Conservation (phyloP, 64 coral and sea anemone genomes). For the Pachyseris speciosa region DNA sequence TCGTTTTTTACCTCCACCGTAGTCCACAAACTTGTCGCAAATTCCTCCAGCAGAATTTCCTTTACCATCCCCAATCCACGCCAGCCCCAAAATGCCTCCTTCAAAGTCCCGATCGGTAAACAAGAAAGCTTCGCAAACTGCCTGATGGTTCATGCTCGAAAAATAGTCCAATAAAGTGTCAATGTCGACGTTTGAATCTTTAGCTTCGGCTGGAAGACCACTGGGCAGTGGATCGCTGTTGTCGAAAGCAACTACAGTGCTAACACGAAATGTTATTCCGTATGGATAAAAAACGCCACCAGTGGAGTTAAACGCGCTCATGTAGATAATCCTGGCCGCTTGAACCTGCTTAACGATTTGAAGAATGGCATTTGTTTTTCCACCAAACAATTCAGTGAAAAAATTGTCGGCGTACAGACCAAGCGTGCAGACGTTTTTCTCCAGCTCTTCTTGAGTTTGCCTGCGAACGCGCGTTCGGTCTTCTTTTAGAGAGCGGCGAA, state of each 20-base stretch:
- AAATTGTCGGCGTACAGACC: constrained; percentile 76
- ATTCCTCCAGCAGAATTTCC: constrained; percentile 72
- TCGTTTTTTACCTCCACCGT: constrained; percentile 51
- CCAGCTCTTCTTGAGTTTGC: constrained; percentile 32
- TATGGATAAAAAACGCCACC: constrained; percentile 47
- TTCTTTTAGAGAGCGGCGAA: constrained; percentile 23
- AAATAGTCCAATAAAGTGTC: constrained; percentile 82
- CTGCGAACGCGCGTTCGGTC: constrained; percentile 25
- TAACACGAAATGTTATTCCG: constrained; percentile 80
- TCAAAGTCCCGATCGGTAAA: constrained; percentile 98
- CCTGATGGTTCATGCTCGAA: constrained; percentile 61
- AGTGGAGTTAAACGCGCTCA: constrained; percentile 64
- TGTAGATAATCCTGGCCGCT: constrained; percentile 79
- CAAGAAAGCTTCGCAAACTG: constrained; percentile 91
- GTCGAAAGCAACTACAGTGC: constrained; percentile 71
- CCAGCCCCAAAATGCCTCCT: constrained; percentile 92
- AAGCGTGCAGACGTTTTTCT: constrained; percentile 62
- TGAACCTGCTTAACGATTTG: constrained; percentile 80
- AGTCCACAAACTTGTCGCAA: constrained; percentile 56
- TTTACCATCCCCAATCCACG: constrained; percentile 82
- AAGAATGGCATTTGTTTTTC: constrained; percentile 71
- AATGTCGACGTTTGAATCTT: constrained; percentile 74
- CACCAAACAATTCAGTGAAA: constrained; percentile 85
- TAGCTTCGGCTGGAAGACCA: constrained; percentile 37
- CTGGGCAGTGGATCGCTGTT: constrained; percentile 12